These are phyloP conservation scores for Corythornis vintsioides DNA, from an alignment of 2,113 vertebrate genomes.

Conservation along the genomic window DNA sequence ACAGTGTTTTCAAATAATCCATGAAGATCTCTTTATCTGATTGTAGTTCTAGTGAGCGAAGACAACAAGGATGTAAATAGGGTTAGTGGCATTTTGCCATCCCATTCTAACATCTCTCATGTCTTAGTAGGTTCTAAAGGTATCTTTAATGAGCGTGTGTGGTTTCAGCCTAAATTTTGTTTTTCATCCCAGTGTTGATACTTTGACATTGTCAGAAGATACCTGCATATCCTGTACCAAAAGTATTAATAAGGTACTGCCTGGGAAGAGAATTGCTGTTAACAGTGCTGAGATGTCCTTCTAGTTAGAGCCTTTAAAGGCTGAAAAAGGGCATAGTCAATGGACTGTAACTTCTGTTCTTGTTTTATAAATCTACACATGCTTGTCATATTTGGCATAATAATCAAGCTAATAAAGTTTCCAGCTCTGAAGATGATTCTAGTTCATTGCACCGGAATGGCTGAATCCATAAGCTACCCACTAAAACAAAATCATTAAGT, in stretches of 20 bases:
- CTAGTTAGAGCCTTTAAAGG: not conserved
- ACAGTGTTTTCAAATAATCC: not conserved
- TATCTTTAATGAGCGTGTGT: not conserved
- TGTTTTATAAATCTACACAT: conserved; percentile 57
- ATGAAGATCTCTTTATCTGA: not conserved
- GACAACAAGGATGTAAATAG: not conserved
- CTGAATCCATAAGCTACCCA: conserved; percentile 56
- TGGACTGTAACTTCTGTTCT: conserved; percentile 23
- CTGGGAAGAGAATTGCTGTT: not conserved
- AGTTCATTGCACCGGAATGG: conserved; percentile 41
- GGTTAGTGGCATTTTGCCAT: not conserved
- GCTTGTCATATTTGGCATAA: conserved; percentile 47
- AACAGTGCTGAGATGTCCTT: not conserved
- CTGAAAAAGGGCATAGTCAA: conserved; percentile 30
- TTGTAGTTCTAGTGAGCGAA: not conserved
- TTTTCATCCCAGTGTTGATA: not conserved
- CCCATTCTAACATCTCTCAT: not conserved
- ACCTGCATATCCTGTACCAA: not conserved
- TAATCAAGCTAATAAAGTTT: conserved; percentile 73
- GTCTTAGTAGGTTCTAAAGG: not conserved
- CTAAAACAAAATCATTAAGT: conserved; percentile 67
- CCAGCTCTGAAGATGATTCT: conserved; percentile 41
- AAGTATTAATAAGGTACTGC: not conserved
- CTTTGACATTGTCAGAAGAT: not conserved
- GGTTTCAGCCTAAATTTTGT: not conserved